Base-by-base conservation (phyloP, 1,140 invertebrate genomes). In the Neotoxoptera formosana region DNA sequence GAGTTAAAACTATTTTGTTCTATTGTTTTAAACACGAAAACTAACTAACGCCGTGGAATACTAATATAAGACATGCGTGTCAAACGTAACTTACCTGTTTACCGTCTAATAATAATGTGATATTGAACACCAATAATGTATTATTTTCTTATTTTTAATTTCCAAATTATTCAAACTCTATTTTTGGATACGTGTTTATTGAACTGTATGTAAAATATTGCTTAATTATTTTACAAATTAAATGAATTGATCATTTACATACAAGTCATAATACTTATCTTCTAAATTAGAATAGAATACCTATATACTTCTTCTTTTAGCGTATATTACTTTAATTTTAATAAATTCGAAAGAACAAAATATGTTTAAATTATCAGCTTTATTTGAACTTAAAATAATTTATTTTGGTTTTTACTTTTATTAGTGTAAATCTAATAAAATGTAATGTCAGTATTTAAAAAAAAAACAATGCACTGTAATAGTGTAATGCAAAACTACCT, bases 1-100 rank as follows among this genome's bases (percentile, higher is more conserved):
- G 34, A 53, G 51, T 21, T 89, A 89, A 56, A 56, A 89, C 88
- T 89, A 89, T 89, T 89, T 89, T 89, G 88, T 89, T 89, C 88
- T 89, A 89, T 89, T 89, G 88, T 89, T 89, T 25, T 36, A 89
- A 56, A 89, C 51, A 56, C 51, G 34, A 89, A 88, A 89, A 89
- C 21, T 89, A 89, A 89, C 88, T 56, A 89, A 89, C n/a, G n/a
- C 21, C n/a, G 11, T 36, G 34, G 88, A 56, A 89, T 89, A 89
- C 48, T 36, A 89, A 89, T 89, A 36, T 34, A 34, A 89, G 3
- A 56, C 11, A 87, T 87, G 45, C 30, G 14, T n/a, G 47, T 34
- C 45, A 87, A 87, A 87, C 30, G 47, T 87, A 87, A 87, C n/a
- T 48, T 87, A 34, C 45, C 30, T n/a, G 0, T 48, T 48, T 48